Base-by-base conservation (phyloP, 1,140 invertebrate genomes). In the Armadillidium nasatum region DNA sequence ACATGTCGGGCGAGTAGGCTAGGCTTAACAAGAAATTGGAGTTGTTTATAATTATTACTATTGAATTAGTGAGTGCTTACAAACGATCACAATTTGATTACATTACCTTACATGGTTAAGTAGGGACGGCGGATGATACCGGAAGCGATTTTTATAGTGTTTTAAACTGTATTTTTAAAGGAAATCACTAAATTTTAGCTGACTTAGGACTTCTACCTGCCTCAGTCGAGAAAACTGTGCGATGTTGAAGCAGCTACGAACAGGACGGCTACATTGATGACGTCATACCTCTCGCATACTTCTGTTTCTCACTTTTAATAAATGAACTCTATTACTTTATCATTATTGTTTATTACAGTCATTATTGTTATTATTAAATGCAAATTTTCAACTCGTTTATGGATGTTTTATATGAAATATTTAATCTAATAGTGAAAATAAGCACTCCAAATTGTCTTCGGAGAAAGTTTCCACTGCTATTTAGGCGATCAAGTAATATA, bases 261-360 rank as follows among this genome's bases (percentile, higher is more conserved):
- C 50, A 60, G 50, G 50, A 60, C 50, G 50, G 50, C 50, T 60
- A 60, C 50, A 60, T 60, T 60, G 50, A 60, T 60, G 50, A 60
- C 50, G 50, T 60, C 50, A 60, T 60, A 60, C 11, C 50, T 60
- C 50, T 60, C 50, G 19, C 50, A 60, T 60, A 60, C 50, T 60
- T 60, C 50, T 60, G 50, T 60, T 60, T 60, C 19, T 60, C 50
- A 60, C 50, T 60, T 60, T 7, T 60, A 15, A 60, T 60, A 60
- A 60, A 60, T 60, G 50, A 60, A 33, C 33, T 33, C 33, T 33
- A 33, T 33, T 33, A 33, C 33, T 33, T 33, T 33, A 33, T 33
- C 33, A 33, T 33, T 33, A 33, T 33, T 33, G 50, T 60, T 19
- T 13, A 60, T 60, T 60, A 60, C 7, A 60, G 11, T 60, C 19